Evolutionary conservation across 2,888 invertebrate species (phyloP).

Genomic region (Perizoma affinitatum): DNA sequence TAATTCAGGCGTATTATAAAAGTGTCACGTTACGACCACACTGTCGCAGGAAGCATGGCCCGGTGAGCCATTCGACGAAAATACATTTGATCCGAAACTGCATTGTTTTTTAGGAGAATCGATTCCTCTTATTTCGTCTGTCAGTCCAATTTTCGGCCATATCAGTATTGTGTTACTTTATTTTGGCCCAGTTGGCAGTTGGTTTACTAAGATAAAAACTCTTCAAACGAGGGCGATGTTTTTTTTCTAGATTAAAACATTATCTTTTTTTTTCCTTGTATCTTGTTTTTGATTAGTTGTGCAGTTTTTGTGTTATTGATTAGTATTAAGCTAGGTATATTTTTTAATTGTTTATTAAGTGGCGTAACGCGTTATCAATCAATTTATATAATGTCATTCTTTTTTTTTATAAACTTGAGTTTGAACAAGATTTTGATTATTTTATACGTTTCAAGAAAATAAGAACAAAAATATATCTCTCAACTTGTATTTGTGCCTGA

Average conservation of each 20-base stretch:
- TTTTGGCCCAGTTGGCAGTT: background rate
- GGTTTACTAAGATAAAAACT: background rate
- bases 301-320: too few species aligned
- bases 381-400: too few species aligned
- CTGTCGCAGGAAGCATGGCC: constrained; percentile 81
- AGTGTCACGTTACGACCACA: constrained; percentile 82
- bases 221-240: background rate
- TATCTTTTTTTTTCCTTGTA: background rate
- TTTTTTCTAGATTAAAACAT: background rate
- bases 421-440: too few species aligned
- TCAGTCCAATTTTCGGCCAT: constrained; percentile 50
- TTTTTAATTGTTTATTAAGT: too few species aligned
- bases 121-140: constrained; percentile 64
- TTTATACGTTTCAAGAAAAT: too few species aligned
- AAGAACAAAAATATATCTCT: too few species aligned
- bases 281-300: too few species aligned
- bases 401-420: too few species aligned
- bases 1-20: constrained; percentile 81
- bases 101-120: constrained; percentile 63
- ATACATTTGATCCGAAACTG: constrained; percentile 67
- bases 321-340: too few species aligned
- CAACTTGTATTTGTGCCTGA: too few species aligned
- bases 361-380: too few species aligned
- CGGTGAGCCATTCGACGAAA: constrained; percentile 75
- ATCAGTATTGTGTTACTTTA: constrained; percentile 51